phyloP scores from a whole-genome alignment of 35 echinoderm and acorn worm genomes.

The Holothuria glaberrima region DNA sequence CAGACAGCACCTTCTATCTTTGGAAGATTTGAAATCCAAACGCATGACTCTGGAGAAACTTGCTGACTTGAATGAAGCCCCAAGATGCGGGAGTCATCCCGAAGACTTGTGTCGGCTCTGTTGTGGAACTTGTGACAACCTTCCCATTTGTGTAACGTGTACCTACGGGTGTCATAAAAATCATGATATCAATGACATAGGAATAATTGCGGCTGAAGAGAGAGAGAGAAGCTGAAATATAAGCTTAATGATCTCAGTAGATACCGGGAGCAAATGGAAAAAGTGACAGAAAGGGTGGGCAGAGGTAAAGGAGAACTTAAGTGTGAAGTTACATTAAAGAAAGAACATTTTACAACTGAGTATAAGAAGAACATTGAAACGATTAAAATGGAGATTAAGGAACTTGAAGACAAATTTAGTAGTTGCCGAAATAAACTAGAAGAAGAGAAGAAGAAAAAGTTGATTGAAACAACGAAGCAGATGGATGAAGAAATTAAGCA shows the following conservation, averaged over 20 bases:
- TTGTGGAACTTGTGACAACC: conserved; percentile 4
- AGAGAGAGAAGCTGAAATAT: neutral
- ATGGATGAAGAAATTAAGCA: neutral
- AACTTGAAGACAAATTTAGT: too few species aligned
- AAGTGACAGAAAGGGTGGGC: neutral
- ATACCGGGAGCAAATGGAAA: neutral
- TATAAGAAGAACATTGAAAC: too few species aligned
- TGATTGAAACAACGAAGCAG: neutral
- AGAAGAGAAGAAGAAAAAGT: neutral
- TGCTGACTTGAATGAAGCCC: neutral
- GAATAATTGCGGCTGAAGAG: neutral
- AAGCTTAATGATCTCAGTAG: neutral
- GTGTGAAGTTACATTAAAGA: neutral
- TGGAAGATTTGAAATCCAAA: neutral
- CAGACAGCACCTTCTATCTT: neutral
- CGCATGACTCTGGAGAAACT: neutral
- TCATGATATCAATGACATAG: neutral
- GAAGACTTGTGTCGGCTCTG: neutral
- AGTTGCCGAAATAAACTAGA: too few species aligned
- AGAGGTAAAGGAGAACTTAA: neutral
- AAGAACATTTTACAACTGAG: too few species aligned
- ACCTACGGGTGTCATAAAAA: neutral
- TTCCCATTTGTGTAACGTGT: conserved; percentile 9
- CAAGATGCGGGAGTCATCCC: neutral
- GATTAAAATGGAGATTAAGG: too few species aligned